Evolutionary conservation across 2,888 invertebrate species (phyloP).

Genomic region (Caenorhabditis sp.): DNA sequence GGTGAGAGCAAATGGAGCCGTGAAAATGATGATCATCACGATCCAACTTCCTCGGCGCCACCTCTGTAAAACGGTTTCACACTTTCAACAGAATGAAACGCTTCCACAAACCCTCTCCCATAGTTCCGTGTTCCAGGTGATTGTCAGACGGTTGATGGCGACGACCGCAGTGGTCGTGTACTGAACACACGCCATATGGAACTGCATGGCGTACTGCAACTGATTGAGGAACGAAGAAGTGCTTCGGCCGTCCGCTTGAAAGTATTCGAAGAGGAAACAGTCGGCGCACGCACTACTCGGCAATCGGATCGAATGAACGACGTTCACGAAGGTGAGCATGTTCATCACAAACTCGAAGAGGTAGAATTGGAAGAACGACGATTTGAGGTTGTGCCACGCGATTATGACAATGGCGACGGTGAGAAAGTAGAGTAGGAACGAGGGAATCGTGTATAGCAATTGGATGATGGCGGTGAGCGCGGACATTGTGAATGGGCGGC

Average conservation of each 20-base stretch:
- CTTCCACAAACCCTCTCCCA: constrained; percentile 10
- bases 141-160: constrained; percentile 12
- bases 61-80: not conserved
- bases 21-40: constrained; percentile 7
- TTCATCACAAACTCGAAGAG: constrained; percentile 23
- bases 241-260: not conserved
- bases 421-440: not conserved
- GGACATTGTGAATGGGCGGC: not conserved
- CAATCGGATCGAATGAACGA: not conserved
- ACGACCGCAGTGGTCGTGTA: constrained; percentile 20
- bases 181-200: constrained; percentile 30
- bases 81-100: not conserved
- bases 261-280: not conserved
- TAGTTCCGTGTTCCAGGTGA: not conserved
- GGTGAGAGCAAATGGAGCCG: constrained; percentile 6
- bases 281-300: not conserved
- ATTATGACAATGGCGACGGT: not conserved
- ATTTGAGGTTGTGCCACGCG: not conserved
- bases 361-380: constrained; percentile 24
- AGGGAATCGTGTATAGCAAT: not conserved
- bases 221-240: not conserved
- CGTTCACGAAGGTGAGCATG: constrained; percentile 7
- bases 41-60: constrained; percentile 13
- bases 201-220: constrained; percentile 9
- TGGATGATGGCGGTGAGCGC: not conserved